These are phyloP conservation scores for Sarotherodon lohbergeri DNA, from an alignment of 2,113 vertebrate species.

Conservation along the genomic window DNA sequence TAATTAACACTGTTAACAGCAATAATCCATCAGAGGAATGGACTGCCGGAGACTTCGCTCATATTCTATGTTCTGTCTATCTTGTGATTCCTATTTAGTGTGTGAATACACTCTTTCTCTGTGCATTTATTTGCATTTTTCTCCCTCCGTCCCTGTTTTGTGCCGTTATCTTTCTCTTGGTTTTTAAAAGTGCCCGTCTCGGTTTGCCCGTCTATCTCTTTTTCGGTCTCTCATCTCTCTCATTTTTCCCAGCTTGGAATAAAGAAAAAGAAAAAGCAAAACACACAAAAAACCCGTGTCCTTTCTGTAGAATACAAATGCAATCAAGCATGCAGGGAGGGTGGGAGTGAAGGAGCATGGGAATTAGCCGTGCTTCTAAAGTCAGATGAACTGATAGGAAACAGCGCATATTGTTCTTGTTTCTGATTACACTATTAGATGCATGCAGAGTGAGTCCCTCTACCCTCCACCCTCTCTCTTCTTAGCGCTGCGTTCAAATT, in stretches of 20 bases:
- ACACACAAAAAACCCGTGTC: not conserved
- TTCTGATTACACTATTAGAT: not conserved
- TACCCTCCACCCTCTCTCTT: not conserved
- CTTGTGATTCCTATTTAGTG: not conserved
- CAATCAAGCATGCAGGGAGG: constrained; percentile 21
- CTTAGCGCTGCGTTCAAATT: not conserved
- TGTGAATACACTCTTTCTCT: not conserved
- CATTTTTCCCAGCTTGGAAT: not conserved
- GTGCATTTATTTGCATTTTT: not conserved
- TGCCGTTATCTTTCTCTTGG: not conserved
- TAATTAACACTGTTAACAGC: constrained; percentile 56
- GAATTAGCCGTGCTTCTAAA: constrained; percentile 14
- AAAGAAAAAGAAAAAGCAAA: not conserved
- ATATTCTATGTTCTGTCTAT: not conserved
- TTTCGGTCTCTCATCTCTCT: not conserved
- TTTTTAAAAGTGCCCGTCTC: not conserved
- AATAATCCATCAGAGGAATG: constrained; percentile 42
- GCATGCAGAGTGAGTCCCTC: not conserved
- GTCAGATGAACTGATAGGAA: constrained; percentile 25
- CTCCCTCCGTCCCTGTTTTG: not conserved
- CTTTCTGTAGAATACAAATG: not conserved
- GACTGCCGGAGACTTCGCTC: not conserved
- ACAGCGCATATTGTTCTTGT: not conserved
- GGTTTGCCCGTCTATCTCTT: not conserved
- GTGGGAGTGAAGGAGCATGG: not conserved